Conservation (phyloP, 2,797 vertebrate species). For the Poeciliopsis turneri region DNA sequence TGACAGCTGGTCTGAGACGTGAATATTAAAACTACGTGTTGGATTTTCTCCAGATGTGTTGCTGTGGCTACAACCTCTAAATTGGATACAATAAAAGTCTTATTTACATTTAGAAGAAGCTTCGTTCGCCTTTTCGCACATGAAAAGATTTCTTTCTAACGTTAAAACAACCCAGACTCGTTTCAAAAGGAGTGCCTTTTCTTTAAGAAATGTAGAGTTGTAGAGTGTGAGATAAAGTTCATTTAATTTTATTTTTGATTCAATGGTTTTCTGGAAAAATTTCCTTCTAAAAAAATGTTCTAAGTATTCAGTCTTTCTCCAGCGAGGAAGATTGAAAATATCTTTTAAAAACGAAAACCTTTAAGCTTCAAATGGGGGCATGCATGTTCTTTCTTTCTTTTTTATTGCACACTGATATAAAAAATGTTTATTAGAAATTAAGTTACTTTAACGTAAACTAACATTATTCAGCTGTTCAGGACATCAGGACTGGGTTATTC, state of each 20-base stretch:
- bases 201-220: neutral
- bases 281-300: neutral
- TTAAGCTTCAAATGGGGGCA: neutral
- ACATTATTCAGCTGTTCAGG: neutral
- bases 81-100: neutral
- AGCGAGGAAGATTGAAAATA: neutral
- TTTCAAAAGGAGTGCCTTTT: neutral
- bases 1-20: neutral
- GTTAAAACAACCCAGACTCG: neutral
- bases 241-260: neutral
- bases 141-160: neutral
- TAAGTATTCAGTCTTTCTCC: neutral
- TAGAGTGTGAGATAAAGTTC: neutral
- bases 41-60: neutral
- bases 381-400: neutral
- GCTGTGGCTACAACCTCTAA: neutral
- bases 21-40: neutral
- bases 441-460: neutral
- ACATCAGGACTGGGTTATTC: neutral
- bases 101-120: neutral
- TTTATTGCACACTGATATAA: too few relatives aligned
- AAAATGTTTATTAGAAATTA: neutral
- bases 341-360: neutral
- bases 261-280: neutral
- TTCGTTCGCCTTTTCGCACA: neutral